These are phyloP conservation scores for Melieria picta DNA, from an alignment of 2,888 invertebrate genomes.

Conservation along the genomic window DNA sequence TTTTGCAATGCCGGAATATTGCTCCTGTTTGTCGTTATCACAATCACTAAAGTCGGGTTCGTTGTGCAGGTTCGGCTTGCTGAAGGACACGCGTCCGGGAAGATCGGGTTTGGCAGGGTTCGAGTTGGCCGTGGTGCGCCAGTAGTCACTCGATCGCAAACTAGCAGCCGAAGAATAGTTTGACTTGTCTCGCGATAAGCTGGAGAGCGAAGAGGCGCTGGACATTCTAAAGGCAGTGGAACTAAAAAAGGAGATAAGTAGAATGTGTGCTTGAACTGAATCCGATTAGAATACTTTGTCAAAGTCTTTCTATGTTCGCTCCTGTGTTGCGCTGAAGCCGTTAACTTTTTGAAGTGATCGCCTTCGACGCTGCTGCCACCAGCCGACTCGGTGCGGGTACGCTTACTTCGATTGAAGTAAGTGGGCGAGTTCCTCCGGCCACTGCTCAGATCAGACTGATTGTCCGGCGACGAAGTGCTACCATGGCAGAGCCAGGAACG, in stretches of 20 bases:
- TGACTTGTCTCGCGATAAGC: constrained; percentile 25
- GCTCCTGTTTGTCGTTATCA: constrained; percentile 59
- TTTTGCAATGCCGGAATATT: not conserved
- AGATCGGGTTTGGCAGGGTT: constrained; percentile 58
- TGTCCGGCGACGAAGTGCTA: constrained; percentile 54
- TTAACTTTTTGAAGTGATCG: constrained; percentile 34
- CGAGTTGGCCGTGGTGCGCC: constrained; percentile 41
- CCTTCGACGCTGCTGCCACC: constrained; percentile 51
- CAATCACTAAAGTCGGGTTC: constrained; percentile 61
- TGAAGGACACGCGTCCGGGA: constrained; percentile 65
- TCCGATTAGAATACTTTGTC: not conserved
- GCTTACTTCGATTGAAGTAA: constrained; percentile 38
- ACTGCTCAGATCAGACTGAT: constrained; percentile 53
- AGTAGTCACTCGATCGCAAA: constrained; percentile 42
- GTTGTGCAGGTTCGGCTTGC: constrained; percentile 53
- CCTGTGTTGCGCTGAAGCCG: not conserved
- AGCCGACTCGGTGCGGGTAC: constrained; percentile 40
- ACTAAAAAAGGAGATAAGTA: not conserved
- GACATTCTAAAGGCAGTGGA: constrained; percentile 36
- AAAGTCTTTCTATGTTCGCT: not conserved
- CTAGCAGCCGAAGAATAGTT: constrained; percentile 5
- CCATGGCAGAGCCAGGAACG: constrained; percentile 68
- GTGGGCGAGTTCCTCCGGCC: constrained; percentile 46
- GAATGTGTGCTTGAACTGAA: not conserved
- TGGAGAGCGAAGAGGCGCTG: constrained; percentile 31